Base-by-base conservation (phyloP, 2,888 invertebrate genomes). In the Yponomeuta malinellus region DNA sequence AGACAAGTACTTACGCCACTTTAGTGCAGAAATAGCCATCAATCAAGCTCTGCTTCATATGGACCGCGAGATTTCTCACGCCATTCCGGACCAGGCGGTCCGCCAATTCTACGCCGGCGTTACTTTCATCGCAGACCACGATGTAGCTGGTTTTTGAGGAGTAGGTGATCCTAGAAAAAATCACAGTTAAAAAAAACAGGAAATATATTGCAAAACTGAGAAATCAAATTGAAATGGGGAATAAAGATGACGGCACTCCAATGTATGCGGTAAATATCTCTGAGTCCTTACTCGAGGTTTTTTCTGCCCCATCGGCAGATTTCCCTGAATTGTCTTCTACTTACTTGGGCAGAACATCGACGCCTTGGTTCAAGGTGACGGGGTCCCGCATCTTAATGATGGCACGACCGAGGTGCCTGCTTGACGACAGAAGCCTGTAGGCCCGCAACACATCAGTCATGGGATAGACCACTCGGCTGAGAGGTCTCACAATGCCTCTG, bases 401-500 rank as follows among this genome's bases (percentile, higher is more conserved):
- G 29, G 83, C 81, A 71, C 78, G 78, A 0, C 83, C 84, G 12
- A 77, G 74, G 77, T 97, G 96, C 80, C 95, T 96, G 52, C 96
- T 94, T 0, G 90, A 83, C 0, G 93, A 89, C 87, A 95, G 88
- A 0, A 90, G 89, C 72, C 93, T 89, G 80, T 96, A 96, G 0
- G 96, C 96, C 72, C 91, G 88, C 78, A 96, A 95, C 0, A 96
- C 83, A 76, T 96, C 93, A 71, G 93, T 88, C 23, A 88, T 89
- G 6, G 89, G 80, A 79, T 96, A 97, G 6, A 95, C 89, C 0
- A 94, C 93, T 31, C 94, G 88, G 5, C 87, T 88, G 0, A 97
- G 86, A 0, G 97, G 97, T 77, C 93, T 93, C 0, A 97, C 93
- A 3, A 93, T 93, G 2, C 96, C 96, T 29, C 80, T 87, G 48